phyloP scores from a whole-genome alignment of 35 echinoderm and acorn worm species.

The Anneissia japonica region DNA sequence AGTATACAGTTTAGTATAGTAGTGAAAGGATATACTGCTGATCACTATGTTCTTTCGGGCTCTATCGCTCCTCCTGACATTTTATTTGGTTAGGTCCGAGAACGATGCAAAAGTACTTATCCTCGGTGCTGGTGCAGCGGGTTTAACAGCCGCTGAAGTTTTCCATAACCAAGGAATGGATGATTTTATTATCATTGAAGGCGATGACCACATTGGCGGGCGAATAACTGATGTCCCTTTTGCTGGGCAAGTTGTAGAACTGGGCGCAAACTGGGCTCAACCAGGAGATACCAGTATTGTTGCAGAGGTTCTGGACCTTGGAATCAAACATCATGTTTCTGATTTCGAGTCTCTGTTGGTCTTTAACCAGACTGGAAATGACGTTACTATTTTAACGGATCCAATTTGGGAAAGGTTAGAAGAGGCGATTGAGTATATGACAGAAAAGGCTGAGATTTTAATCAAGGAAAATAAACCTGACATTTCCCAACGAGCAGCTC shows the following conservation, averaged over 20 bases:
- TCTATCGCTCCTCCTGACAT: background rate
- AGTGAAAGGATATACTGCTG: too few species aligned
- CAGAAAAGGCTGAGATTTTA: background rate
- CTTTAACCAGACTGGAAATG: constrained; percentile 17
- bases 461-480: constrained; percentile 18
- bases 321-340: background rate
- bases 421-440: constrained; percentile 1
- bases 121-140: constrained; percentile 35
- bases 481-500: constrained; percentile 25
- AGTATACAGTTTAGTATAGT: too few species aligned
- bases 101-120: constrained; percentile 38
- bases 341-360: constrained; percentile 12
- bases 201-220: constrained; percentile 11
- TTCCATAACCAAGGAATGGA: constrained; percentile 22
- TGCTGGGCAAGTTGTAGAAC: constrained; percentile 4
- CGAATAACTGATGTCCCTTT: constrained; percentile 37
- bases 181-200: constrained; percentile 50
- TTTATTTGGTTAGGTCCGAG: background rate
- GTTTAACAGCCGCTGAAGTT: constrained; percentile 17
- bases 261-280: constrained; percentile 41
- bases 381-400: background rate
- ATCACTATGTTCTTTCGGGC: too few species aligned
- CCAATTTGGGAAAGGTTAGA: constrained; percentile 10
- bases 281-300: constrained; percentile 2
- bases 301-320: background rate